Evolutionary conservation across 2,888 invertebrate genomes (phyloP).

Genomic region (Sepioteuthis lessoniana): DNA sequence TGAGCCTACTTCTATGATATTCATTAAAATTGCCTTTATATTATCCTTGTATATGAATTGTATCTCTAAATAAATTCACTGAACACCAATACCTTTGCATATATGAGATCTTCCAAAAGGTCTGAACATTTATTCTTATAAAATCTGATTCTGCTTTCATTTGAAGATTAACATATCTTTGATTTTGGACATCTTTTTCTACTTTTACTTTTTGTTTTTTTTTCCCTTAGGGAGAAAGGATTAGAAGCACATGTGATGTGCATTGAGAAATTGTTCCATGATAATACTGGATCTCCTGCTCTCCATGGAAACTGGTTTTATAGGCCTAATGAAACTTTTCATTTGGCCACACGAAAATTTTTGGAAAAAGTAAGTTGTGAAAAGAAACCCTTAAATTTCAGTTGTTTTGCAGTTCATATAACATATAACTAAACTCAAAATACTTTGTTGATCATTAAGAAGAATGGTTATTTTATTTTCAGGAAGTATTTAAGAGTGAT

Average conservation of each 20-base stretch:
- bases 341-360: slow-evolving; percentile 94
- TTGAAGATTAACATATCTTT: too few species aligned
- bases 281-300: slow-evolving; percentile 86
- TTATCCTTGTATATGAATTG: too few species aligned
- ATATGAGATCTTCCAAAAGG: too few species aligned
- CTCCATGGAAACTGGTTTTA: slow-evolving; percentile 89
- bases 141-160: too few species aligned
- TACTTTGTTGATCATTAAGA: not conserved
- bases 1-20: too few species aligned
- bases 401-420: not conserved
- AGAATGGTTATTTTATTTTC: slow-evolving; percentile 47
- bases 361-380: slow-evolving; percentile 82
- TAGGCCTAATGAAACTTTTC: slow-evolving; percentile 95
- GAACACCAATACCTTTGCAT: too few species aligned
- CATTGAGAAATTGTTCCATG: slow-evolving; percentile 92
- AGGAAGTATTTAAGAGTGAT: slow-evolving; percentile 96
- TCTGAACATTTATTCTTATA: too few species aligned
- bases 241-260: slow-evolving; percentile 82
- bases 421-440: not conserved
- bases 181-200: not conserved
- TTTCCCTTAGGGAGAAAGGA: slow-evolving; percentile 65
- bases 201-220: not conserved
- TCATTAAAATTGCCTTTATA: too few species aligned
- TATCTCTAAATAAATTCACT: too few species aligned
- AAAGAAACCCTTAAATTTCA: not conserved